Base-by-base conservation (phyloP, 2,797 vertebrate genomes). In the Heliangelus exortis region DNA sequence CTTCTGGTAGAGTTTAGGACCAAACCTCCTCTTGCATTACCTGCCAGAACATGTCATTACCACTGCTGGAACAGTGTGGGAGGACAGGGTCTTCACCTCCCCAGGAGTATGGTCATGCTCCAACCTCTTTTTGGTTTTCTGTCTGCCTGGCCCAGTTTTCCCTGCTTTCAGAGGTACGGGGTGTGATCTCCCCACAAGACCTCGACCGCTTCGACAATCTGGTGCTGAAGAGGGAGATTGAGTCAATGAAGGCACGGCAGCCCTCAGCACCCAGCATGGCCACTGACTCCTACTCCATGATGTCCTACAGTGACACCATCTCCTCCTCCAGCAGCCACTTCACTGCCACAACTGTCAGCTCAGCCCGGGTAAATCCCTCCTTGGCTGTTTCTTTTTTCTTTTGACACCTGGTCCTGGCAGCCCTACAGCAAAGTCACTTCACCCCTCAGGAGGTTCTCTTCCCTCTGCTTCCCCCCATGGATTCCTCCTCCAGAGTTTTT, bases 311-410 rank as follows among this genome's bases (percentile, higher is more conserved):
- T 0, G 99, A 99, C 97, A 99, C 99, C 0, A 94, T 98, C 87
- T 99, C 98, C 0, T 99, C 99, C n/a, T 98, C 98, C 3, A 98
- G 98, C 97, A 99, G 99, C 98, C 99, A 98, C 76, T 98, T 99
- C 98, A 99, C 99, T 82, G 99, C 98, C 97, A 99, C 99, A 62
- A 99, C 99, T 0, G 98, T 99, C 97, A 99, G 99, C 98, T 99
- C 99, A 0, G 99, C 99, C 51, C 98, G 99, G 98, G 99, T 99
- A 97, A 76, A 98, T 84, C 21, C 48, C 57, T 43, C 23, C 69
- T 7, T 7, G 28, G 19, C 29, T 14, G 0, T 16, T 23, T 23
- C 67, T n/a, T n/a, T 7, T 14, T 12, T 13, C 63, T 59, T 34
- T 14, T 79, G 62, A 6, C 28, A 0, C 36, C 41, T 13, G 3